Percentiles rank a stretch among this genome's conserved stretches.
Evolutionary conservation across 2,888 invertebrate genomes (phyloP).

Genomic region (Melipona beecheii): DNA sequence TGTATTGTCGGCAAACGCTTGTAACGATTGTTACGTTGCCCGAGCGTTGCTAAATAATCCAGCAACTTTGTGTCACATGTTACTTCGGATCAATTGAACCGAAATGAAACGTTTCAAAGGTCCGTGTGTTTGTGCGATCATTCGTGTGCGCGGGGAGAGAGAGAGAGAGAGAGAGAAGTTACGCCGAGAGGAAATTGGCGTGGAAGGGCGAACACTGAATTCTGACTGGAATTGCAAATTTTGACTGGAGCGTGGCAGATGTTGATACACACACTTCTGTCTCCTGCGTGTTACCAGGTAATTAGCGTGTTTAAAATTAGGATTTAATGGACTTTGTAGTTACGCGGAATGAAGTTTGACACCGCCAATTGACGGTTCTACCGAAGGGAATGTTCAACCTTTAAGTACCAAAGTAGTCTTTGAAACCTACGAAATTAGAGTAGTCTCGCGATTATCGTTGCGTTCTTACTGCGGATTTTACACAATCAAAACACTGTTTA

Average conservation of each 20-base stretch:
- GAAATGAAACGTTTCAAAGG: background rate
- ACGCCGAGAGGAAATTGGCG: background rate
- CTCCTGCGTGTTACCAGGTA: background rate
- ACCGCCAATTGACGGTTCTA: background rate
- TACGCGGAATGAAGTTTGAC: background rate
- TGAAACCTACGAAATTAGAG: too few species aligned
- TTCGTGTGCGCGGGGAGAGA: background rate
- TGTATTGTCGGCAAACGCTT: slow-evolving; percentile 6
- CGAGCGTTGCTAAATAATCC: slow-evolving; percentile 14
- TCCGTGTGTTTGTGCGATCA: background rate
- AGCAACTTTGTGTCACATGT: background rate
- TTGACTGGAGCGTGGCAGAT: background rate
- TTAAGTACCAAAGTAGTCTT: too few species aligned
- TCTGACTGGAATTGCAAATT: background rate
- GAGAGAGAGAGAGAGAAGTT: background rate
- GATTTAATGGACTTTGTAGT: background rate
- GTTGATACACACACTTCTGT: background rate
- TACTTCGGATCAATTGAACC: background rate
- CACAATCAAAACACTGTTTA: too few species aligned
- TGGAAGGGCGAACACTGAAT: background rate
- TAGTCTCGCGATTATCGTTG: too few species aligned
- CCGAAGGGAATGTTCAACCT: background rate
- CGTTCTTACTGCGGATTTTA: too few species aligned
- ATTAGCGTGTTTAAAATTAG: background rate
- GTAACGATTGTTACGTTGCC: slow-evolving; percentile 20